Evolutionary conservation across 2,888 invertebrate genomes (phyloP).

Genomic region (Drosophila aldrichi): DNA sequence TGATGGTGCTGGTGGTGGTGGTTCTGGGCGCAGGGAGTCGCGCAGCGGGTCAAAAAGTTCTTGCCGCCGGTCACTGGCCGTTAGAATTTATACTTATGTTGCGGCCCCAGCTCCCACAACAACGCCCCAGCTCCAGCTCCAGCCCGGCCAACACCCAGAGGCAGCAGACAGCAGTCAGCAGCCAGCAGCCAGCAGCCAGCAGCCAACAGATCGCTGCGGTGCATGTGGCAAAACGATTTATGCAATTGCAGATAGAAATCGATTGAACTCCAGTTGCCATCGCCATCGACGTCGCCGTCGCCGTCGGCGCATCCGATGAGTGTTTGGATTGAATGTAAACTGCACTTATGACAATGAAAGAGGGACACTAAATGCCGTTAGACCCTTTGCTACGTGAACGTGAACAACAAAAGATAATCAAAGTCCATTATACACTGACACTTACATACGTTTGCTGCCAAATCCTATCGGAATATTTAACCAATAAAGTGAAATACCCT

Average conservation of each 20-base stretch:
- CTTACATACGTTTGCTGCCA: slow-evolving; percentile 1
- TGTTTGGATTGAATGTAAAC: slow-evolving; percentile 75
- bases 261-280: slow-evolving; percentile 70
- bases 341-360: slow-evolving; percentile 77
- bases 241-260: slow-evolving; percentile 82
- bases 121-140: neutral
- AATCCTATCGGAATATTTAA: slow-evolving; percentile 1
- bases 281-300: neutral
- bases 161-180: slow-evolving; percentile 2
- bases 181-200: slow-evolving; percentile 9
- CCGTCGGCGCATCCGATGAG: slow-evolving; percentile 40
- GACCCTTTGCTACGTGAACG: slow-evolving; percentile 3
- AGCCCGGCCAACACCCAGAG: neutral
- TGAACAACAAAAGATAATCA: slow-evolving; percentile 4
- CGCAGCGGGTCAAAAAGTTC: slow-evolving; percentile 52
- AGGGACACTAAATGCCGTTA: slow-evolving; percentile 36
- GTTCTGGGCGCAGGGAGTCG: slow-evolving; percentile 18
- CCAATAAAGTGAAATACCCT: neutral
- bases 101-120: slow-evolving; percentile 17
- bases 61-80: slow-evolving; percentile 55
- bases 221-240: slow-evolving; percentile 76
- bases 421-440: slow-evolving; percentile 4
- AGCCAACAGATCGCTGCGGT: slow-evolving; percentile 34
- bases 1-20: neutral
- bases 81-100: slow-evolving; percentile 67